These are phyloP conservation scores for Augochlora pura DNA, from an alignment of 1,140 invertebrate genomes.

Conservation along the genomic window DNA sequence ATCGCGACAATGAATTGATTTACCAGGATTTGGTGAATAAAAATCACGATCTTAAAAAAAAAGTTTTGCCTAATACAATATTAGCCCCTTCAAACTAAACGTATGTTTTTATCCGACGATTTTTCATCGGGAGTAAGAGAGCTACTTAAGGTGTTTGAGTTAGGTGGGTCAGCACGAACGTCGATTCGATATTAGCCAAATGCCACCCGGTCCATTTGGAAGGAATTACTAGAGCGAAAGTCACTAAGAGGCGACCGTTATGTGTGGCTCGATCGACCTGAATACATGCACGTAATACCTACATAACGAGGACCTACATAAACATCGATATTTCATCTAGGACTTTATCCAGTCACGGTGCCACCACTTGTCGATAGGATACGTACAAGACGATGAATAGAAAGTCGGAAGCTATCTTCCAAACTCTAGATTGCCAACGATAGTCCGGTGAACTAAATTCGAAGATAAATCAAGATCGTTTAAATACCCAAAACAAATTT, in stretches of 20 bases:
- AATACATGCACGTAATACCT: not conserved
- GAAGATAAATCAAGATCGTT: not conserved
- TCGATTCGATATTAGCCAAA: not conserved
- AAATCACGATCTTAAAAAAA: no score
- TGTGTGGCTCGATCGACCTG: not conserved
- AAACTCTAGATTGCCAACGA: no score
- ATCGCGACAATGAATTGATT: no score
- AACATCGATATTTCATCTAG: not conserved
- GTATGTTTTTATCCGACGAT: no score
- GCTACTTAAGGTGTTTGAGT: no score
- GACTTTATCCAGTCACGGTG: not conserved
- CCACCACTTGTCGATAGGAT: not conserved
- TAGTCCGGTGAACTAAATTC: no score
- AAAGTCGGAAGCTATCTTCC: no score
- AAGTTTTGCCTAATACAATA: no score
- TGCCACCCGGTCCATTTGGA: not conserved
- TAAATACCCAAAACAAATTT: constrained; percentile 9
- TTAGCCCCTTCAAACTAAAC: no score
- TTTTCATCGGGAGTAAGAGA: no score
- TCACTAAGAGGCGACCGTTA: not conserved
- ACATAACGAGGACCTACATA: not conserved
- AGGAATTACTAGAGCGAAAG: constrained; percentile 3
- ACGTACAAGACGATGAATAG: not conserved
- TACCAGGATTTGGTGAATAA: no score
- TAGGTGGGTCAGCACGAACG: not conserved